phyloP scores from a whole-genome alignment of 2,113 vertebrate species.

The Eulemur rufifrons region DNA sequence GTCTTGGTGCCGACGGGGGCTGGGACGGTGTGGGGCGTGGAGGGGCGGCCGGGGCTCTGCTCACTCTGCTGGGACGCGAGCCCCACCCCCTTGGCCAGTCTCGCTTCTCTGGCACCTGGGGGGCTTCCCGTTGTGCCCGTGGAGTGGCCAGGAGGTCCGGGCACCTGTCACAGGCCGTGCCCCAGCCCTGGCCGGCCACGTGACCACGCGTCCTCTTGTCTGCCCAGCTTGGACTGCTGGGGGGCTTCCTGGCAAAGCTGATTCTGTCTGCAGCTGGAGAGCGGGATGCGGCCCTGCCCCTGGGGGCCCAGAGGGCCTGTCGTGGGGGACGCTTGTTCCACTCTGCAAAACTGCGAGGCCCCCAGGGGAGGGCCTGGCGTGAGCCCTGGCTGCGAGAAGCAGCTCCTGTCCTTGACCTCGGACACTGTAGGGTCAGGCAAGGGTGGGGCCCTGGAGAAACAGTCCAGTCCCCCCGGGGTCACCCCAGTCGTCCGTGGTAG shows the following conservation, averaged over 20 bases:
- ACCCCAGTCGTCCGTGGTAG: background rate
- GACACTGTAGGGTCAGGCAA: background rate
- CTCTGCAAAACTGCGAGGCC: background rate
- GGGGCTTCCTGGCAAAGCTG: background rate
- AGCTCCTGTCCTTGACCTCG: accelerated
- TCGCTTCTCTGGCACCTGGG: background rate
- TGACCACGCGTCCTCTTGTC: background rate
- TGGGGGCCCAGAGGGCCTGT: background rate
- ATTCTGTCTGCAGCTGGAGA: background rate
- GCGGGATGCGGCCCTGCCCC: background rate
- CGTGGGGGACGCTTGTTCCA: no score
- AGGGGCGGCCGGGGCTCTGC: background rate
- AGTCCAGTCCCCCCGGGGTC: background rate
- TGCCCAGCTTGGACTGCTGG: background rate
- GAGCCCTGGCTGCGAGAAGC: background rate
- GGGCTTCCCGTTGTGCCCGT: background rate
- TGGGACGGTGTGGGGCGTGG: background rate
- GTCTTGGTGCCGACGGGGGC: background rate
- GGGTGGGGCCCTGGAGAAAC: background rate
- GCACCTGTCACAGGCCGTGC: background rate
- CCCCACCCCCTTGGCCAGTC: background rate
- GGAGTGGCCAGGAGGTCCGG: accelerated
- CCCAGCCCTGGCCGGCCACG: background rate
- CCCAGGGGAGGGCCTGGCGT: background rate
- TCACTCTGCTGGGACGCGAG: background rate